A percentile compares a stretch with the other conserved stretches of the same genome.
These are phyloP conservation scores for Nymphalis urticae DNA, from an alignment of 2,888 invertebrate species.

Conservation along the genomic window DNA sequence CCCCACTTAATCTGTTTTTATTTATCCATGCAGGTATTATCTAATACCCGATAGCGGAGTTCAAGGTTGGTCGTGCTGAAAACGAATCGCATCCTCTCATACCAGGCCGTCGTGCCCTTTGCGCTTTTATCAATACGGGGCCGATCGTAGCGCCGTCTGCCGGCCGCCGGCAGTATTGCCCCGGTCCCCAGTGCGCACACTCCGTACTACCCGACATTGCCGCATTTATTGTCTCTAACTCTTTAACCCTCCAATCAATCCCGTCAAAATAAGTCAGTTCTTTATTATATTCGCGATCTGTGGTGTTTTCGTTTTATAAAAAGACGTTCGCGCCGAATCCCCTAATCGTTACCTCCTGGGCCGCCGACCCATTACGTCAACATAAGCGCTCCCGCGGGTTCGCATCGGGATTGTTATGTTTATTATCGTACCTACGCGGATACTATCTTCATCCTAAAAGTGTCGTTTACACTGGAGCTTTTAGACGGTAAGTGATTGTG, in stretches of 20 bases:
- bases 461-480: constrained; percentile 52
- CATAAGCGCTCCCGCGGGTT: constrained; percentile 42
- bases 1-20: constrained; percentile 22
- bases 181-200: constrained; percentile 71
- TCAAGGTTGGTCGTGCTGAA: constrained; percentile 72
- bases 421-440: constrained; percentile 57
- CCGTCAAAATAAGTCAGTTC: constrained; percentile 54
- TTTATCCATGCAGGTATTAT: constrained; percentile 61
- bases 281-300: constrained; percentile 42
- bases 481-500: constrained; percentile 61
- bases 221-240: constrained; percentile 59
- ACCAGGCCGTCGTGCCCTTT: constrained; percentile 55
- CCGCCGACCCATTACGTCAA: constrained; percentile 6
- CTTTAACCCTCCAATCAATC: constrained; percentile 64
- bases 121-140: constrained; percentile 75
- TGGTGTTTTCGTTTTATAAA: background rate
- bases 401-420: constrained; percentile 49
- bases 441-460: constrained; percentile 52
- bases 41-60: constrained; percentile 71
- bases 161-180: constrained; percentile 62
- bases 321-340: constrained; percentile 7
- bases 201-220: constrained; percentile 65
- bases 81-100: constrained; percentile 48
- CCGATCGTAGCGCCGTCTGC: constrained; percentile 64
- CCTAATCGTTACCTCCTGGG: constrained; percentile 9